These are phyloP conservation scores for Eleutherodactylus coqui DNA, from an alignment of 2,797 vertebrate genomes.

Conservation along the genomic window DNA sequence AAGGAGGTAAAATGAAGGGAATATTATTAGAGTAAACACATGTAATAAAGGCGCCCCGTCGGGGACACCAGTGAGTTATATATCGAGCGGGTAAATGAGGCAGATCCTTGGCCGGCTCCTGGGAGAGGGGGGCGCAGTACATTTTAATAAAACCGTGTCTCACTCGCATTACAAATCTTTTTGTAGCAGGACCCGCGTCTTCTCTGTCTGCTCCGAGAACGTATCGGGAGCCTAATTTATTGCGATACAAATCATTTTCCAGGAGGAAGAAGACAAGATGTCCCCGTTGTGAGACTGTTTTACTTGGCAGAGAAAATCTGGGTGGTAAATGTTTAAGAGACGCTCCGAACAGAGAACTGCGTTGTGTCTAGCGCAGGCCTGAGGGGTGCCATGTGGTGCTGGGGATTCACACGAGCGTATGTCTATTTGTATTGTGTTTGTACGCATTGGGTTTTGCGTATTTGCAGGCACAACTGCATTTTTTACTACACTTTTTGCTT, in stretches of 20 bases:
- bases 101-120: not conserved
- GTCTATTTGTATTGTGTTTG: too few species aligned
- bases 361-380: not conserved
- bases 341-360: not conserved
- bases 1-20: constrained; percentile 22
- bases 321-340: not conserved
- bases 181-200: not conserved
- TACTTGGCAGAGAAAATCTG: not conserved
- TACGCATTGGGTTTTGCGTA: too few species aligned
- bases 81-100: constrained; percentile 6
- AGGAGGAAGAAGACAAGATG: not conserved
- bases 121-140: not conserved
- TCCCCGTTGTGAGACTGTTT: not conserved
- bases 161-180: constrained; percentile 13
- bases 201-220: not conserved
- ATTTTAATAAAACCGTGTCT: constrained; percentile 20
- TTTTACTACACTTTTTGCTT: too few species aligned
- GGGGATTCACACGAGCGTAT: too few species aligned
- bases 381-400: too few species aligned
- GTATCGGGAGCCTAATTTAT: not conserved
- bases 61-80: not conserved
- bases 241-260: not conserved
- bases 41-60: not conserved
- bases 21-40: not conserved
- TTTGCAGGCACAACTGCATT: too few species aligned